A percentile compares a stretch with the other conserved stretches of the same genome.
phyloP scores from a whole-genome alignment of 2,797 vertebrate genomes.

The Pipistrellus pipistrellus region DNA sequence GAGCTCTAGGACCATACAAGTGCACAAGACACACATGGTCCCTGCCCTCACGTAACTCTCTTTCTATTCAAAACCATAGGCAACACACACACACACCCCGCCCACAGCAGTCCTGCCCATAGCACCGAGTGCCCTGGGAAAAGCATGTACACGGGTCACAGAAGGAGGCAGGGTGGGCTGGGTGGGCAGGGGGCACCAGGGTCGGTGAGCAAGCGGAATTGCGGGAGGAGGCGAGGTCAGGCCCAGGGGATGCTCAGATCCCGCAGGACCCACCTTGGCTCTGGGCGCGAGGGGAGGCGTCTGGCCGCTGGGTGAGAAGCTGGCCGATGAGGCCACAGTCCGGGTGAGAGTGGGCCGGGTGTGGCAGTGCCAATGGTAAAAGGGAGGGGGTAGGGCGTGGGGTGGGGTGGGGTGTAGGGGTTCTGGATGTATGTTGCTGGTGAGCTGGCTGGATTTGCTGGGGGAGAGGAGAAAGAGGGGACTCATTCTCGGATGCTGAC shows the following conservation, averaged over 20 bases:
- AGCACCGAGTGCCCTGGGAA: rapidly evolving
- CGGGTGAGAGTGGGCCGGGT: rapidly evolving
- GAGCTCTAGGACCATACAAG: not conserved
- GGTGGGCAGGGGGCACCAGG: too few species aligned
- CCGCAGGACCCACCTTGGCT: rapidly evolving
- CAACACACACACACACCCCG: too few species aligned
- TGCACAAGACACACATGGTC: not conserved
- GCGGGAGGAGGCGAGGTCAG: not conserved
- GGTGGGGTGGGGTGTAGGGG: rapidly evolving
- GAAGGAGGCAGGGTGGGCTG: not conserved
- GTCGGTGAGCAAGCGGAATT: rapidly evolving
- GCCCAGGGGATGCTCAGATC: not conserved
- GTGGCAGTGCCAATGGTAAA: too few species aligned
- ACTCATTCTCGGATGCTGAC: not conserved
- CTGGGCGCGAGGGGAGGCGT: rapidly evolving
- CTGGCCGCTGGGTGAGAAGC: not conserved
- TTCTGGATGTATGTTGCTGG: not conserved
- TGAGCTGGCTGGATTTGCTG: not conserved
- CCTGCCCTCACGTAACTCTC: not conserved
- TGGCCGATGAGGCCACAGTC: rapidly evolving
- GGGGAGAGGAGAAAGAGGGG: not conserved
- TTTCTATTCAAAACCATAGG: not conserved
- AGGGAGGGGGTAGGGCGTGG: not conserved
- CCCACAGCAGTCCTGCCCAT: rapidly evolving
- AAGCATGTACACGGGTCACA: too few species aligned